Evolutionary conservation across 2,113 vertebrate species (phyloP).

Genomic region (Hemibagrus wyckioides): DNA sequence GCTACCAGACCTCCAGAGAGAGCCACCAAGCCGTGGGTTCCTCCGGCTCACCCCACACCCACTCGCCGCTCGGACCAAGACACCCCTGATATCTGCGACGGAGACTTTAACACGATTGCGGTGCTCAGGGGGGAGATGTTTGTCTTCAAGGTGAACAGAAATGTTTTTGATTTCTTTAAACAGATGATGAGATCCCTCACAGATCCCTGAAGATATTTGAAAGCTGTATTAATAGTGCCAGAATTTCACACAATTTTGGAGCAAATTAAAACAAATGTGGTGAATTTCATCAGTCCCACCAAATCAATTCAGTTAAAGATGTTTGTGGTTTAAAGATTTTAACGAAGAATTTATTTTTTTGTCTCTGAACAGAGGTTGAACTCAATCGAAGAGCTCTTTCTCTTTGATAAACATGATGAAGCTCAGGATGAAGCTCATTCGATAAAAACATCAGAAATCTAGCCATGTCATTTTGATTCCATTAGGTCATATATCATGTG

Average conservation of each 20-base stretch:
- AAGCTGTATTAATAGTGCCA: neutral
- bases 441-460: neutral
- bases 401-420: neutral
- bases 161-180: neutral
- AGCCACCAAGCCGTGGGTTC: conserved; percentile 43
- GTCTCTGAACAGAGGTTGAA: neutral
- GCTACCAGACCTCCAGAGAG: conserved; percentile 26
- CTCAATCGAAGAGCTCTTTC: neutral
- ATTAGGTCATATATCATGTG: neutral
- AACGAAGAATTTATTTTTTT: neutral
- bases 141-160: conserved; percentile 72
- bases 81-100: conserved; percentile 71
- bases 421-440: neutral
- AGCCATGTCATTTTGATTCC: neutral
- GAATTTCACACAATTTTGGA: neutral
- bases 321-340: neutral
- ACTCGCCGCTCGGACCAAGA: conserved; percentile 76
- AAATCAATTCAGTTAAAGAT: neutral
- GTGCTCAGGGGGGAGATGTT: conserved; percentile 78
- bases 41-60: conserved; percentile 64
- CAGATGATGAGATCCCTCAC: neutral
- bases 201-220: neutral
- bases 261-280: neutral
- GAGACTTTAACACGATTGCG: conserved; percentile 73
- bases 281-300: neutral